Evolutionary conservation across 2,888 invertebrate species (phyloP).

Genomic region (Zhuqinia jingwanae): DNA sequence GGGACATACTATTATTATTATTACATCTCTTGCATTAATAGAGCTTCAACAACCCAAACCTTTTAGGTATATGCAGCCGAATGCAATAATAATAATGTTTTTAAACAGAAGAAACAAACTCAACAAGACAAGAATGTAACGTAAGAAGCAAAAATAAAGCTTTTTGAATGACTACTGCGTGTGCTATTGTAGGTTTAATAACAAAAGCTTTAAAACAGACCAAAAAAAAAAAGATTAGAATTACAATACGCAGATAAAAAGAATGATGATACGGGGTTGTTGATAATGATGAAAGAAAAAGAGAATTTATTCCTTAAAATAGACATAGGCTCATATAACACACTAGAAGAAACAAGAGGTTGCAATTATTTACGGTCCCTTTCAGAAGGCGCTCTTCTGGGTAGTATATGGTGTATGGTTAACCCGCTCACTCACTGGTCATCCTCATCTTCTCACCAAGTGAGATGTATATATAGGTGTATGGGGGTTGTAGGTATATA

Average conservation of each 20-base stretch:
- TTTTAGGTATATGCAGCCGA: constrained; percentile 5
- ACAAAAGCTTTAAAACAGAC: constrained; percentile 13
- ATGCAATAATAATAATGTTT: constrained; percentile 7
- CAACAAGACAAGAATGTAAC: neutral
- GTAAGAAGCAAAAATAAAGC: constrained; percentile 12
- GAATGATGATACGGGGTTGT: constrained; percentile 44
- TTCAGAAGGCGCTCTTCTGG: constrained; percentile 62
- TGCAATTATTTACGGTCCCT: constrained; percentile 72
- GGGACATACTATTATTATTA: constrained; percentile 63
- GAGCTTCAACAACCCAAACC: constrained; percentile 68
- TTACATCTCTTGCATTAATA: constrained; percentile 64
- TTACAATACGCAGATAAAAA: constrained; percentile 45
- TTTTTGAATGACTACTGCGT: constrained; percentile 1
- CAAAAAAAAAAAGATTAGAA: constrained; percentile 23
- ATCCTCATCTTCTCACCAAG: constrained; percentile 43
- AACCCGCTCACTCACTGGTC: constrained; percentile 71
- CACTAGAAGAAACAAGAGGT: constrained; percentile 47
- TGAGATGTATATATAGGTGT: neutral
- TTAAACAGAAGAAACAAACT: constrained; percentile 19
- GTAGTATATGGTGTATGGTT: constrained; percentile 59
- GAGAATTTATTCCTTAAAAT: constrained; percentile 57
- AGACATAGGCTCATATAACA: constrained; percentile 12
- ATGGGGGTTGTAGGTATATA: neutral
- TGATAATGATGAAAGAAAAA: constrained; percentile 64
- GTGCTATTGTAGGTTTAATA: neutral